A percentile compares a stretch with the other conserved stretches of the same genome.
phyloP scores from a whole-genome alignment of 2,113 vertebrate genomes.

The Siniperca chuatsi region DNA sequence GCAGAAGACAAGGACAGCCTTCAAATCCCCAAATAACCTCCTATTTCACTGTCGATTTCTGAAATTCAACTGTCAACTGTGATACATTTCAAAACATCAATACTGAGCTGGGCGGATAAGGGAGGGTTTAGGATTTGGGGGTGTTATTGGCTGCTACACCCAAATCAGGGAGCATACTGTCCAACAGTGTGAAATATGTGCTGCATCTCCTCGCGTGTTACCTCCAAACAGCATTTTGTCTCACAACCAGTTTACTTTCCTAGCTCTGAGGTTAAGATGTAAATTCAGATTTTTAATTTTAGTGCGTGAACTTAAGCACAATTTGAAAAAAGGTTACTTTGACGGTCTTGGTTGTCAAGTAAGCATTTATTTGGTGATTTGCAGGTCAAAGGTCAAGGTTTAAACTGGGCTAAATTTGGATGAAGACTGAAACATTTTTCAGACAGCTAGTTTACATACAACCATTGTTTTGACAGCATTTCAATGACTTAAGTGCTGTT shows the following conservation, averaged over 20 bases:
- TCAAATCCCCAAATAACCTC: not conserved
- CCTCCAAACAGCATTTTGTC: not conserved
- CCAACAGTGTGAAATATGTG: constrained; percentile 4
- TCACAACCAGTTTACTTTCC: not conserved
- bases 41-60: not conserved
- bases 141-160: not conserved
- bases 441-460: no score
- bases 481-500: not conserved
- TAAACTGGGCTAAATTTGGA: not conserved
- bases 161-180: not conserved
- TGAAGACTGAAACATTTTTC: not conserved
- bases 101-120: not conserved
- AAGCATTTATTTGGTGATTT: not conserved
- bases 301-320: not conserved
- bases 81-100: not conserved
- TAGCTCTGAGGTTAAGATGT: not conserved
- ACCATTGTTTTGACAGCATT: not conserved
- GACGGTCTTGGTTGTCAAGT: not conserved
- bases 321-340: not conserved
- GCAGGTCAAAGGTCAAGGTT: not conserved
- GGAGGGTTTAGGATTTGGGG: not conserved
- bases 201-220: not conserved
- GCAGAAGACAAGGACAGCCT: not conserved
- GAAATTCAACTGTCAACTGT: not conserved
- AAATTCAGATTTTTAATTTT: not conserved